Evolutionary conservation across 2,797 vertebrate genomes (phyloP).

Genomic region (Babyrousa celebensis): DNA sequence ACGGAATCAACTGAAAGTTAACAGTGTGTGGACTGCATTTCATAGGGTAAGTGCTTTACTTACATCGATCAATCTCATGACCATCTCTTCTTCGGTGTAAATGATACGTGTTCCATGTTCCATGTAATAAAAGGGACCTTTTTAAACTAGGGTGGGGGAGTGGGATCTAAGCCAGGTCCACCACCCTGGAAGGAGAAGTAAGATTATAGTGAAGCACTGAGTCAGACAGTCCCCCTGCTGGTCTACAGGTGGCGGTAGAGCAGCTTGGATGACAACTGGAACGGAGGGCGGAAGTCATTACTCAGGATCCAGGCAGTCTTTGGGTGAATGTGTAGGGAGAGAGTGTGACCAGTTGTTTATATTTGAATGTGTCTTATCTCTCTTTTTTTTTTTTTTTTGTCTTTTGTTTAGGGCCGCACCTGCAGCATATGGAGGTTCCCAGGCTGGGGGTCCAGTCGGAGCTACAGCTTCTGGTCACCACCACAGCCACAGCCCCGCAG

Average conservation of each 20-base stretch:
- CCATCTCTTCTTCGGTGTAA: background rate
- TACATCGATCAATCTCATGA: background rate
- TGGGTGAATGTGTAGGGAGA: background rate
- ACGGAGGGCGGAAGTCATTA: constrained; percentile 46
- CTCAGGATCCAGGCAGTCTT: background rate
- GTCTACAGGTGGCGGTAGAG: constrained; percentile 75
- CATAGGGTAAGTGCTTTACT: background rate
- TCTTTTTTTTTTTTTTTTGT: background rate
- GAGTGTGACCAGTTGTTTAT: background rate
- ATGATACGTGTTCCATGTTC: background rate
- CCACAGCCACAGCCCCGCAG: too few species aligned
- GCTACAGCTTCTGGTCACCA: too few species aligned
- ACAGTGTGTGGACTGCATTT: constrained; percentile 88
- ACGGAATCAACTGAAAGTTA: constrained; percentile 93
- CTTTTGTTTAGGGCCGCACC: too few species aligned
- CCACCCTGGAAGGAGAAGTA: background rate
- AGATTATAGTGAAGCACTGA: background rate
- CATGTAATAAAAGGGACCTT: background rate
- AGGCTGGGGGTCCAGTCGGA: too few species aligned
- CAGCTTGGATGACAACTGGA: constrained; percentile 50
- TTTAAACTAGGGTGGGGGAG: constrained; percentile 34
- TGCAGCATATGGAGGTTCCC: too few species aligned
- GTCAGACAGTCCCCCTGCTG: background rate
- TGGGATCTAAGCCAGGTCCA: background rate
- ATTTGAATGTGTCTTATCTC: background rate